Evolutionary conservation across 1,140 invertebrate species (phyloP).

Genomic region (Reticulitermes speratus): DNA sequence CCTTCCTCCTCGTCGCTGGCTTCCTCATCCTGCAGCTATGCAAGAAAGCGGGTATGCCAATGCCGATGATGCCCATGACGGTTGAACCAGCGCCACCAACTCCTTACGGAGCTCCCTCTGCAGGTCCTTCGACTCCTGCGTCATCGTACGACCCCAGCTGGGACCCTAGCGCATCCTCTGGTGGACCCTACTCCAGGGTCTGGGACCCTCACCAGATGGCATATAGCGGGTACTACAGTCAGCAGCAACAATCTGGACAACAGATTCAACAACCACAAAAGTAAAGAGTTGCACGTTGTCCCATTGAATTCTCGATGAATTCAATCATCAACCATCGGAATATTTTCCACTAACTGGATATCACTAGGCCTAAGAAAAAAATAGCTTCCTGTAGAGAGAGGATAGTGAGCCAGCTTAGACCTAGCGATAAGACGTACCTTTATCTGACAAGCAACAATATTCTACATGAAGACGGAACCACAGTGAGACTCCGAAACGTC

Average conservation of each 20-base stretch:
- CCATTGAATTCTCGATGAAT: no score
- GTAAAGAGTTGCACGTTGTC: neutral
- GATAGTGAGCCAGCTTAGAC: no score
- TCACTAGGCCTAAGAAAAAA: no score
- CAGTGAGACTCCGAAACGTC: no score
- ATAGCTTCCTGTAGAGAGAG: no score
- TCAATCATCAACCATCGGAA: no score
- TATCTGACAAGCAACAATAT: no score
- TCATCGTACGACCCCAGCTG: slow-evolving; percentile 44
- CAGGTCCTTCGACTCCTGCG: slow-evolving; percentile 40
- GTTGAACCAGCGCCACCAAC: slow-evolving; percentile 50
- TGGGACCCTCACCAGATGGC: slow-evolving; percentile 62
- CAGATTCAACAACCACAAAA: neutral
- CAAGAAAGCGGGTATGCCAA: slow-evolving; percentile 69
- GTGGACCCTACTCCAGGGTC: slow-evolving; percentile 58
- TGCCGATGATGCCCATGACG: slow-evolving; percentile 47
- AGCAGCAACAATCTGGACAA: neutral
- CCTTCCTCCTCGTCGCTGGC: slow-evolving; percentile 72
- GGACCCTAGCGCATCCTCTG: slow-evolving; percentile 68
- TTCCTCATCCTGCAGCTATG: slow-evolving; percentile 75
- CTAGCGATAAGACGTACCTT: no score
- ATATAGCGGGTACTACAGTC: slow-evolving; percentile 73
- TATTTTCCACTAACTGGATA: no score
- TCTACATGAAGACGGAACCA: no score
- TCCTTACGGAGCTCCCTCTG: slow-evolving; percentile 60